A percentile compares a stretch with the other conserved stretches of the same genome.
Conservation (phyloP, 2,113 vertebrate genomes). For the Quiscalus mexicanus region DNA sequence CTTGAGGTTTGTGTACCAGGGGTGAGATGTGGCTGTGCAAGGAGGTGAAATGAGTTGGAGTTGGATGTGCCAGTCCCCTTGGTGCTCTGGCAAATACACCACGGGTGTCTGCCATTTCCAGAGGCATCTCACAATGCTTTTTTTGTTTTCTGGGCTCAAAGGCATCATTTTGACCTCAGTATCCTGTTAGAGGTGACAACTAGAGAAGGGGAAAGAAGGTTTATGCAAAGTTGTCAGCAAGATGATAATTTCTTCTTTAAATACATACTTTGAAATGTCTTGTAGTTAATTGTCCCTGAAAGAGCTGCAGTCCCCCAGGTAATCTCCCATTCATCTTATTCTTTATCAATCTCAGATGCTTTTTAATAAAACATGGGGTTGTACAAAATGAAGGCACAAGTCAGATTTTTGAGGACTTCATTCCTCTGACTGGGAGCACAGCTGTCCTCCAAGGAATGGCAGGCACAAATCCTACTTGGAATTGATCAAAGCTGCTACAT, state of each 20-base stretch:
- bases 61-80: neutral
- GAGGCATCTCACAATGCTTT: neutral
- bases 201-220: neutral
- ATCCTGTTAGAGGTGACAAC: neutral
- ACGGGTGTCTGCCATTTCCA: neutral
- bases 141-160: conserved; percentile 10
- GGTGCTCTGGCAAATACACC: neutral
- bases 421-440: conserved; percentile 11
- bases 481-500: conserved; percentile 49
- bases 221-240: conserved; percentile 35
- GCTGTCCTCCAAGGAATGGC: conserved; percentile 22
- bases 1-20: neutral
- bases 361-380: conserved; percentile 57
- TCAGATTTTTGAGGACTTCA: conserved; percentile 17
- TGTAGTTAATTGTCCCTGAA: conserved; percentile 46
- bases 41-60: neutral
- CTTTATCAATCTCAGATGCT: conserved; percentile 4
- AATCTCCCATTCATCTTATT: conserved; percentile 34
- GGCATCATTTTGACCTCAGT: neutral
- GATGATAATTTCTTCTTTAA: conserved; percentile 44
- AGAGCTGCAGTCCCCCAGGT: conserved; percentile 52
- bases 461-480: conserved; percentile 7
- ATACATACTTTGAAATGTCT: conserved; percentile 25
- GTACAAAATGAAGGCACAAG: conserved; percentile 27
- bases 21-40: neutral